Base-by-base conservation (phyloP, 2,797 vertebrate species). In the Streptopelia turtur region DNA sequence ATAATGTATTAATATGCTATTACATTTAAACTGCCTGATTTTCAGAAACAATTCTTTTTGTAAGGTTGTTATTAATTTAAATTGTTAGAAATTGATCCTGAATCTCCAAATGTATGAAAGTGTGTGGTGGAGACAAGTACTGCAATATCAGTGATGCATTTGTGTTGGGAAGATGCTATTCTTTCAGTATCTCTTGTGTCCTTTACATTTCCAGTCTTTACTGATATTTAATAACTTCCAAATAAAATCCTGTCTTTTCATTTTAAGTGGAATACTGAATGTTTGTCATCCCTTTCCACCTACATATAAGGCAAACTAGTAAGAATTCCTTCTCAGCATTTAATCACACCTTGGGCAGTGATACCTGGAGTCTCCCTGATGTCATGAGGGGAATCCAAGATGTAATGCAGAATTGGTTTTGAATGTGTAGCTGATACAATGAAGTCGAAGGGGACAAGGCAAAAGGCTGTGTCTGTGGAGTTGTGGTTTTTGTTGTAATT, bases 311-410 rank as follows among this genome's bases (percentile, higher is more conserved):
- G 27, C 60, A 57, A 69, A 45, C 13, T n/a, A 30, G 10, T 45
- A 27, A 55, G 17, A 31, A 43, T 49, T 37, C 5, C 10, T 85
- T 61, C 20, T 47, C 52, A 77, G 25, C 8, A 16, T 31, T 71
- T 75, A 52, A 31, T 35, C 2, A 2, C 28, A 28, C 16, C 13
- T 31, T 52, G 5, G 1, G 1, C 1, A 5, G 3, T 69, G 35
- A 27, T 37, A 49, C 5, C 5, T 20, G 11, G 23, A 6, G 2
- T 35, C 6, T 10, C 6, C 2, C 30, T 72, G 13, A 39, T 76
- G 8, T 10, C 35, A n/a, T 9, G 9, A 22, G 31, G 7, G 28
- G 45, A 74, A 55, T 41, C 11, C 21, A 37, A 71, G 52, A 91
- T 50, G 6, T 66, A 30, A 8, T 13, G 9, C 28, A 15, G n/a